These are phyloP conservation scores for Callyntrura guangdongensis DNA, from an alignment of 2,888 invertebrate species.

Conservation along the genomic window DNA sequence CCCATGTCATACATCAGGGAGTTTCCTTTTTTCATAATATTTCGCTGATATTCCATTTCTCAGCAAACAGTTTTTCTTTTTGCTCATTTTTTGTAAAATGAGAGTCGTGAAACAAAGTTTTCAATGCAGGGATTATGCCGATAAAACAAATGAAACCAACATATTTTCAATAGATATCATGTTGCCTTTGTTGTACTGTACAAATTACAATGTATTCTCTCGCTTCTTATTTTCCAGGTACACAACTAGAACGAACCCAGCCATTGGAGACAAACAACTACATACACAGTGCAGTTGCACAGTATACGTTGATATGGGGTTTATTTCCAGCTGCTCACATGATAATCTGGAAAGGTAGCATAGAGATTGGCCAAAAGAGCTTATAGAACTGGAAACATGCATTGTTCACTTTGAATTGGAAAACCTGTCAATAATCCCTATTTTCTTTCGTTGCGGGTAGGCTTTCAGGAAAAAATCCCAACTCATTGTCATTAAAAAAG, in stretches of 20 bases:
- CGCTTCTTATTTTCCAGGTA: background rate
- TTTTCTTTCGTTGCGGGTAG: conserved; percentile 1
- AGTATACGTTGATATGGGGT: too few species aligned
- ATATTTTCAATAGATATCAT: conserved; percentile 40
- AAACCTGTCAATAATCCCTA: conserved; percentile 57
- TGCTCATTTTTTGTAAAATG: conserved; percentile 23
- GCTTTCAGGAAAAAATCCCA: conserved; percentile 9
- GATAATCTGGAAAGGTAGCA: background rate
- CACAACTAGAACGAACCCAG: background rate
- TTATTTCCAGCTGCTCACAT: conserved; percentile 29
- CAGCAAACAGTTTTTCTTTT: background rate
- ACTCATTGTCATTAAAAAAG: conserved; percentile 7
- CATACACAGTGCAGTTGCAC: too few species aligned
- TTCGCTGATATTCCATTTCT: background rate
- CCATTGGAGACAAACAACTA: background rate
- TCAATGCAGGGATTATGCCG: conserved; percentile 5
- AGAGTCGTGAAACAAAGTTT: background rate
- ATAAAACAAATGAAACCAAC: conserved; percentile 43
- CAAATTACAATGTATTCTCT: conserved; percentile 25
- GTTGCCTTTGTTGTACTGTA: conserved; percentile 49
- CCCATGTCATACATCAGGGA: background rate
- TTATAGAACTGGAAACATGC: background rate
- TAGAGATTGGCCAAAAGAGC: background rate
- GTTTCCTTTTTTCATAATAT: background rate
- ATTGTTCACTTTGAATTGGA: conserved; percentile 41